Evolutionary conservation across 2,113 vertebrate genomes (phyloP), one percentile per base, ranked within the genome.

Genomic region (Lepus timidus): DNA sequence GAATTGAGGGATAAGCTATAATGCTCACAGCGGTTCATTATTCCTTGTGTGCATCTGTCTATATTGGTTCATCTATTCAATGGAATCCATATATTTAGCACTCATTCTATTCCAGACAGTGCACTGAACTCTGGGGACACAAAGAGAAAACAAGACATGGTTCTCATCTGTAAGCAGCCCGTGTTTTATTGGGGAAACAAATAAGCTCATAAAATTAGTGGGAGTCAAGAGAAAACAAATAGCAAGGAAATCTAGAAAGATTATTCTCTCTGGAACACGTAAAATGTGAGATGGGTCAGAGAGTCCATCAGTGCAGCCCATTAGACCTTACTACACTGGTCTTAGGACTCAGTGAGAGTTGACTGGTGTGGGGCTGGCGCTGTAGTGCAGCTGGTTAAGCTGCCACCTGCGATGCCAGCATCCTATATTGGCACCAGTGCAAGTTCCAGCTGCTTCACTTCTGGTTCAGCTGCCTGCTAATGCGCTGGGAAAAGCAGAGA

Each of bases 171-270:
- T 65, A 88, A 94, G 73, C 3, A 92, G 9, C 23, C 55, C 74
- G 20, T 61, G 71, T 92, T 88, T 87, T 92, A 49, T 75, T 80
- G 79, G 78, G 7, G 13, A 36, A 96, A 74, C 9, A 93, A 36
- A 61, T 49, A 9, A 74, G 27, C 64, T 85, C 16, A 62, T 68
- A 52, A 93, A 93, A 75, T 84, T 70, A 92, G 22, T 58, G 80
- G 55, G 29, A 61, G 7, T 84, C 61, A 65, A 17, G 67, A n/a
- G 61, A 74, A 88, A 51, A 27, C 76, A 91, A 39, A 91, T 62
- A n/a, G n/a, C n/a, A 85, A 78, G 19, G 4, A 58, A 58, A 58
- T 58, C 13, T 58, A 12, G 13, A 58, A 17, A 83, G 1, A n/a
- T 65, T 58, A 31, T 76, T 92, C 67, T 88, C 86, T 81, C 39